Conservation (phyloP, 23 tunicate genomes). For the Styela plicata region DNA sequence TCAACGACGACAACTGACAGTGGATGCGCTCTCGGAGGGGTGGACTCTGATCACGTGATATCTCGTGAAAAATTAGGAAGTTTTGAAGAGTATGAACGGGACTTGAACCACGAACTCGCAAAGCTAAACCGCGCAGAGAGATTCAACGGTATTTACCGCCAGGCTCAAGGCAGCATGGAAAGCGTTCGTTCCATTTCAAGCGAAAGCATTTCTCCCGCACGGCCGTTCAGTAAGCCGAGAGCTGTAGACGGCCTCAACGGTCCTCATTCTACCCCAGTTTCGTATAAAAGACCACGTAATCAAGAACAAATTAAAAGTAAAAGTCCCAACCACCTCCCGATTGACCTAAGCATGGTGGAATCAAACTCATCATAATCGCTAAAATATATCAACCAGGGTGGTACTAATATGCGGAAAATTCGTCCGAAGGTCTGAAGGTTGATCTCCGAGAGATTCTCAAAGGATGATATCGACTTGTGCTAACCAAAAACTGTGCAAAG, state of each 20-base stretch:
- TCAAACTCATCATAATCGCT: not conserved
- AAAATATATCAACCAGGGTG: no score
- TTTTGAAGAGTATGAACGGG: not conserved
- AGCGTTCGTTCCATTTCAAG: not conserved
- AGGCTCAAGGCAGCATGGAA: not conserved
- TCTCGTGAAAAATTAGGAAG: not conserved
- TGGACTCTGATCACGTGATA: not conserved
- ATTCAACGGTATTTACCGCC: not conserved
- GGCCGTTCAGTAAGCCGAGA: not conserved
- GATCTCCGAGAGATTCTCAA: no score
- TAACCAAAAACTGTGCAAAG: no score
- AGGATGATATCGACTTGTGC: no score
- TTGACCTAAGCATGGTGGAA: not conserved
- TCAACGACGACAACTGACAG: slow-evolving; percentile 5
- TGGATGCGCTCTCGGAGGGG: slow-evolving; percentile 2
- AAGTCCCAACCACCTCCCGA: not conserved
- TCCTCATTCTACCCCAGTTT: not conserved
- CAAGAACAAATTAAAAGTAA: not conserved
- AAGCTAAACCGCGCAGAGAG: not conserved
- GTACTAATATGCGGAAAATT: not conserved
- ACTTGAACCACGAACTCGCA: not conserved
- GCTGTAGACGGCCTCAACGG: not conserved
- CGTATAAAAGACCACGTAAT: not conserved
- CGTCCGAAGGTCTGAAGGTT: not conserved
- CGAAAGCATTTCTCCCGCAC: slow-evolving; percentile 1